These are phyloP conservation scores for Crepidodera aurea DNA, from an alignment of 2,888 invertebrate genomes.

Conservation along the genomic window DNA sequence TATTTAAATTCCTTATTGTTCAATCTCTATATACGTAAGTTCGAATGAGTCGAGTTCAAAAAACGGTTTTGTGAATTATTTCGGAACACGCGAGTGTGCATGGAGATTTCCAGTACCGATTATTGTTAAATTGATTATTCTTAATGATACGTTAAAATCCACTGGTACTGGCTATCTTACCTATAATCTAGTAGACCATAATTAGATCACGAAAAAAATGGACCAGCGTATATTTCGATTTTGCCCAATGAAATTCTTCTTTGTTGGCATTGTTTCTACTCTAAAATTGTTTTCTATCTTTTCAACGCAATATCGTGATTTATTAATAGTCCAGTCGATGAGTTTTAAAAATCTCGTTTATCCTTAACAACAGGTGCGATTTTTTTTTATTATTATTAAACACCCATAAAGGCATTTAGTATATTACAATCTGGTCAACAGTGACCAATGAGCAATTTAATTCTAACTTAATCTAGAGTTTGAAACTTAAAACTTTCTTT, in stretches of 20 bases:
- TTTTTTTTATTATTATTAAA: too few relatives aligned
- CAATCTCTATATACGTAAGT: too few relatives aligned
- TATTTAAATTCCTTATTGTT: too few relatives aligned
- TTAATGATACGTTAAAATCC: constrained; percentile 32
- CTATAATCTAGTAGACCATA: constrained; percentile 26
- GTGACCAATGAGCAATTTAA: too few relatives aligned
- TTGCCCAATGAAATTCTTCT: constrained; percentile 11
- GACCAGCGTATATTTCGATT: constrained; percentile 8
- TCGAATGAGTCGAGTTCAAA: constrained; percentile 2
- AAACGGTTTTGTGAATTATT: constrained; percentile 27
- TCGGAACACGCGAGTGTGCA: constrained; percentile 34
- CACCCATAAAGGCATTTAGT: too few relatives aligned
- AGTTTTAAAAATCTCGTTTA: too few relatives aligned
- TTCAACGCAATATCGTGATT: background rate
- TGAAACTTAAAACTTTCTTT: too few relatives aligned
- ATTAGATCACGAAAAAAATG: constrained; percentile 25
- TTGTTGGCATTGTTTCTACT: constrained; percentile 7
- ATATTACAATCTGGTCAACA: too few relatives aligned
- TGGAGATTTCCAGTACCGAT: constrained; percentile 36
- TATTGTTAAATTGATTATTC: constrained; percentile 40
- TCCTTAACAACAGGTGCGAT: too few relatives aligned
- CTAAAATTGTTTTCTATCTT: constrained; percentile 1
- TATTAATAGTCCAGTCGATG: too few relatives aligned
- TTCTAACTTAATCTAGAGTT: too few relatives aligned
- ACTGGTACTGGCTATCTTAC: constrained; percentile 21